phyloP scores from a whole-genome alignment of 1,140 invertebrate species.

The Drusus annulatus region DNA sequence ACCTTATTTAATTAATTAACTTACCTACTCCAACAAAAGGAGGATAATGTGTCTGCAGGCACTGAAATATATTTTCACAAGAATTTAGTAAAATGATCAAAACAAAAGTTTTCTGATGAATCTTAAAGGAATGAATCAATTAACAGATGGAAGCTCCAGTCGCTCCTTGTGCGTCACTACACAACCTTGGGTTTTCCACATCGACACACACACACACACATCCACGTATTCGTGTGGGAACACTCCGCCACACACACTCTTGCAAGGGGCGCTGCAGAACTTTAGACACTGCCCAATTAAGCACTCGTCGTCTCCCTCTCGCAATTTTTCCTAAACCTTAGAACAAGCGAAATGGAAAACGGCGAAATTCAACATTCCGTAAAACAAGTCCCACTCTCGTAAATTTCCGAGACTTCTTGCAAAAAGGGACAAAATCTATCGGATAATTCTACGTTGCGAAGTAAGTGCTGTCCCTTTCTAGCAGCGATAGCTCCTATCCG shows the following conservation, averaged over 20 bases:
- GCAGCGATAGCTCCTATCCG: neutral
- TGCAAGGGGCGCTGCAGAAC: conserved; percentile 14
- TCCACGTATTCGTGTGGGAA: neutral
- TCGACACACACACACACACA: conserved; percentile 21
- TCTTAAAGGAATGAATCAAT: conserved; percentile 18
- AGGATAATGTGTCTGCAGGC: neutral
- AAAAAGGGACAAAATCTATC: conserved; percentile 30
- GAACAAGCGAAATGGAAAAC: conserved; percentile 43
- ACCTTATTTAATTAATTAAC: no score
- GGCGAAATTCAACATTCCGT: conserved; percentile 6
- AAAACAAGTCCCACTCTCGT: conserved; percentile 24
- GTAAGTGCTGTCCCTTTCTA: conserved; percentile 42
- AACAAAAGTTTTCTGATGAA: neutral
- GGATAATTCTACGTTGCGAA: conserved; percentile 25
- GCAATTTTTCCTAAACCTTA: neutral
- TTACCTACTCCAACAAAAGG: conserved; percentile 4
- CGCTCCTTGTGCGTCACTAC: conserved; percentile 46
- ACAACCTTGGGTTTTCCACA: conserved; percentile 49
- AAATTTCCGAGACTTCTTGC: conserved; percentile 33
- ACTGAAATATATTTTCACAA: conserved; percentile 11
- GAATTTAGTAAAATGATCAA: neutral
- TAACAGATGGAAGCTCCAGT: conserved; percentile 38
- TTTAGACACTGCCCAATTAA: conserved; percentile 41
- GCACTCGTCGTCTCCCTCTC: conserved; percentile 29
- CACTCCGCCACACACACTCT: conserved; percentile 12